Evolutionary conservation across 2,797 vertebrate genomes (phyloP), one percentile per base, ranked within the genome.

Genomic region (Lutjanus campechanus): DNA sequence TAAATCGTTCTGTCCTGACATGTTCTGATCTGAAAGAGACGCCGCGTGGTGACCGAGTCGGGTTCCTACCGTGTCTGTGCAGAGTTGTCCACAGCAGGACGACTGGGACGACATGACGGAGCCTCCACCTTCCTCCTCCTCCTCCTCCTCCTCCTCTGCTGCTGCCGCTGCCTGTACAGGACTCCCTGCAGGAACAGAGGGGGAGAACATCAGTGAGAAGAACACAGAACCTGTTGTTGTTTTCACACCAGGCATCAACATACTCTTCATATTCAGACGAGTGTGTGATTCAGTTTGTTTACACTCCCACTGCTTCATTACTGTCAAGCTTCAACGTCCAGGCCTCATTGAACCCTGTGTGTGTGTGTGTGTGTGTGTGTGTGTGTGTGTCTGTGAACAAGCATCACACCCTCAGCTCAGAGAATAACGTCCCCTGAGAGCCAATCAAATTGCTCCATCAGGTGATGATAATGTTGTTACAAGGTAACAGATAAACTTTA

Each of bases 41-140:
- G 4, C n/a, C 22, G 4, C 17, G 1, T 1, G 17, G 61, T 0
- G 12, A 11, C 5, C 5, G 53, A 20, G n/a, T 5, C n/a, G 1
- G 40, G 15, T 17, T 73, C 89, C 36, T 87, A 93, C 91, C 91
- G 15, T 76, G 61, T 1, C 47, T 10, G 20, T 77, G 79, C 55
- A 92, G 73, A n/a, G 19, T 56, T 60, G 64, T 83, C 87, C 88
- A 90, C 65, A 93, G 77, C 73, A 93, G 77, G 2, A 89, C 17
- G 7, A 87, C 49, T 0, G 46, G 73, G 72, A 89, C 25, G 1
- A 85, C 67, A 0, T 15, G 85, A 62, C 12, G 69, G 41, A 90
- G 82, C 50, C 80, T 76, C 89, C 85, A 65, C 69, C 82, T 62
- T 64, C 85, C 75, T 58, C 65, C 62, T 54, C 69, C 40, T 22